Evolutionary conservation across 2,888 invertebrate genomes (phyloP).

Genomic region (Drosophila ustulata): DNA sequence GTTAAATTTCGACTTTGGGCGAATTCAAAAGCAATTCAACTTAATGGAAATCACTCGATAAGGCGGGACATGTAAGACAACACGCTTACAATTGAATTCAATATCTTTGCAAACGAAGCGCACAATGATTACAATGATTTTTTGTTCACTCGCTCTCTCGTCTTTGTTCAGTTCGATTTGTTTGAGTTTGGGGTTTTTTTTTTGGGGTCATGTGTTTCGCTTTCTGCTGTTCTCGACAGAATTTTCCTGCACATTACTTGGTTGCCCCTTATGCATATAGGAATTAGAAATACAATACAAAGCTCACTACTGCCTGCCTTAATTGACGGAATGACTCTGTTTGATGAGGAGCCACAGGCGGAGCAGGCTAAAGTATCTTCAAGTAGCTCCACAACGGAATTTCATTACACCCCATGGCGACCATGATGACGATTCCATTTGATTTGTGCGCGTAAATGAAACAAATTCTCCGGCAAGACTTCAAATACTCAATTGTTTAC

Average conservation of each 20-base stretch:
- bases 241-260: conserved; percentile 9
- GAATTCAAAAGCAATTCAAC: neutral
- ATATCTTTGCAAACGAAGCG: conserved; percentile 29
- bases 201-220: conserved; percentile 56
- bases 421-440: conserved; percentile 36
- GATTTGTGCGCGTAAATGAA: conserved; percentile 60
- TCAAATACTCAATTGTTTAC: conserved; percentile 30
- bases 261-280: conserved; percentile 17
- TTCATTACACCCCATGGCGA: conserved; percentile 43
- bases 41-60: conserved; percentile 1
- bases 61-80: conserved; percentile 31
- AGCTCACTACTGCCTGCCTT: conserved; percentile 15
- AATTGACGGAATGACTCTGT: conserved; percentile 42
- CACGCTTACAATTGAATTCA: conserved; percentile 39
- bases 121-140: conserved; percentile 13
- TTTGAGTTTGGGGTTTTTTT: conserved; percentile 35
- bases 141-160: conserved; percentile 4
- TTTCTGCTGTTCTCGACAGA: conserved; percentile 56
- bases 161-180: conserved; percentile 30
- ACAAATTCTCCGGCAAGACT: conserved; percentile 33
- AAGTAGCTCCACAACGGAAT: conserved; percentile 41
- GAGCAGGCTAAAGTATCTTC: conserved; percentile 11
- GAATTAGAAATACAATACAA: conserved; percentile 57
- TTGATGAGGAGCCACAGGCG: neutral
- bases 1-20: too few species aligned